These are phyloP conservation scores for Morbakka virulenta DNA, from an alignment of 30 jellyfish, hydroid and myxozoan genomes.

Conservation along the genomic window DNA sequence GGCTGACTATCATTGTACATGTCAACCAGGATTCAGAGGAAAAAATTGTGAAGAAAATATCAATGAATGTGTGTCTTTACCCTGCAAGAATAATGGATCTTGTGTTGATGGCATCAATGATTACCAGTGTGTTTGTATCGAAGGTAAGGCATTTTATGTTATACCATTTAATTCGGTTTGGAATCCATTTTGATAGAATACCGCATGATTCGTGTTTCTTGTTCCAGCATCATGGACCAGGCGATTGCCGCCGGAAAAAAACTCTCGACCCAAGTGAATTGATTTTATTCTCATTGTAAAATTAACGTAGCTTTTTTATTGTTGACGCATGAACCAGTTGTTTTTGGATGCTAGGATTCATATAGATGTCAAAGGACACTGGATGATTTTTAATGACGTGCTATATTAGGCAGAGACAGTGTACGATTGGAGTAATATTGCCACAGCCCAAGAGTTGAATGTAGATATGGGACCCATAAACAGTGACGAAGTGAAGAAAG, in stretches of 20 bases:
- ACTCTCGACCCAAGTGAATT: not conserved
- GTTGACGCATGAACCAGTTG: too few relatives aligned
- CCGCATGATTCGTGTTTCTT: not conserved
- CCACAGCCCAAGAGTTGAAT: too few relatives aligned
- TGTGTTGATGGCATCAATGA: slow-evolving; percentile 77
- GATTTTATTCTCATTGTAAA: too few relatives aligned
- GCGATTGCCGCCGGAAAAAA: not conserved
- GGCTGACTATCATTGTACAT: slow-evolving; percentile 57
- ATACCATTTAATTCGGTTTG: not conserved
- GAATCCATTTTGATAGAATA: not conserved
- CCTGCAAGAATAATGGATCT: slow-evolving; percentile 71
- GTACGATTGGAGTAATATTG: too few relatives aligned
- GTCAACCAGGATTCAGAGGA: slow-evolving; percentile 79
- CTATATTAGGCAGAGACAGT: too few relatives aligned
- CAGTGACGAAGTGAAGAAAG: too few relatives aligned
- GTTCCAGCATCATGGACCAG: not conserved
- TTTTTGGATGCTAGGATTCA: too few relatives aligned
- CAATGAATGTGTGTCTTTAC: slow-evolving; percentile 68
- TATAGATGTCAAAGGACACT: too few relatives aligned
- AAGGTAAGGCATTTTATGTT: slow-evolving; percentile 36
- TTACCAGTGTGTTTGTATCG: slow-evolving; percentile 62
- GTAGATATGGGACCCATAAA: too few relatives aligned
- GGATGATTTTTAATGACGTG: too few relatives aligned
- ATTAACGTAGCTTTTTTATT: too few relatives aligned
- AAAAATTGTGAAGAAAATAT: slow-evolving; percentile 63